phyloP scores from a whole-genome alignment of 2,113 vertebrate genomes.

The Perca schrenkii region DNA sequence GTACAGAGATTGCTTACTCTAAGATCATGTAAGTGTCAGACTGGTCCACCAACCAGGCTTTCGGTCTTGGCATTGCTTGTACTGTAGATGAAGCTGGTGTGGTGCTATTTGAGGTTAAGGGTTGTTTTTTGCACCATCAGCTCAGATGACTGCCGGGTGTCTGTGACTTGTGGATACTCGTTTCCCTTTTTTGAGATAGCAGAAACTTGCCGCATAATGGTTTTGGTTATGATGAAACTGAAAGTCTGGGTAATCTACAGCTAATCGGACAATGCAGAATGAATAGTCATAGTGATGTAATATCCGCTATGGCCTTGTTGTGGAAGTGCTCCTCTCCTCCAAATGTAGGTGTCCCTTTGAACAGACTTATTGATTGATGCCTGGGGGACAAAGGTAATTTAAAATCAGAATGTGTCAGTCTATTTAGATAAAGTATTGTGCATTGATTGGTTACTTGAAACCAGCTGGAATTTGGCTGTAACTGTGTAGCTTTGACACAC shows the following conservation, averaged over 20 bases:
- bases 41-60: neutral
- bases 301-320: neutral
- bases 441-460: constrained; percentile 2
- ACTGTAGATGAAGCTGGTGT: neutral
- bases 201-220: neutral
- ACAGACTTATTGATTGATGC: neutral
- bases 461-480: neutral
- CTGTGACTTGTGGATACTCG: neutral
- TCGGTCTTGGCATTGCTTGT: neutral
- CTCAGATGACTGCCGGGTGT: constrained; percentile 46
- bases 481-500: neutral
- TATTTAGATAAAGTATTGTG: neutral
- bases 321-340: neutral
- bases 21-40: neutral
- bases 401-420: neutral
- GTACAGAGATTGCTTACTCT: neutral
- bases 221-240: constrained; percentile 1
- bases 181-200: constrained; percentile 32
- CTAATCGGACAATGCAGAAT: neutral
- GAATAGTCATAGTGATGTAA: neutral
- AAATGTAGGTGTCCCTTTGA: neutral
- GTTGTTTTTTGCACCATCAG: constrained; percentile 24
- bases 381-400: neutral
- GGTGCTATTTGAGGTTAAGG: neutral
- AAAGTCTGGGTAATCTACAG: constrained; percentile 19